These are phyloP conservation scores for Ctenoplectra terminalis DNA, from an alignment of 1,140 invertebrate genomes.

Conservation along the genomic window DNA sequence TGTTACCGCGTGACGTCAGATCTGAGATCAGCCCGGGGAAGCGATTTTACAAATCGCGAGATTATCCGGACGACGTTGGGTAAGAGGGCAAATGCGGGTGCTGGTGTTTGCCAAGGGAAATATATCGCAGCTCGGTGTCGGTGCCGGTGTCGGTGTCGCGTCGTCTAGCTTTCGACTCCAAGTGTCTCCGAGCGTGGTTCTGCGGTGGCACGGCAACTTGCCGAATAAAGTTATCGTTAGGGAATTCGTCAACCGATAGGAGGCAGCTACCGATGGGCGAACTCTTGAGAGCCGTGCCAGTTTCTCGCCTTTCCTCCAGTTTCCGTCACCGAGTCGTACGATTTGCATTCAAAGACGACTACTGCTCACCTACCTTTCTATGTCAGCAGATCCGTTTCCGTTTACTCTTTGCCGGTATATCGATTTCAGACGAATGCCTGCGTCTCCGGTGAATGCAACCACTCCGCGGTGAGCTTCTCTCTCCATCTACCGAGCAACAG, in stretches of 20 bases:
- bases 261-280: slow-evolving; percentile 39
- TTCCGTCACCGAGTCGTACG: slow-evolving; percentile 54
- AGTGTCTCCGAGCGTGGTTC: no score
- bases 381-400: slow-evolving; percentile 45
- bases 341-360: slow-evolving; percentile 69
- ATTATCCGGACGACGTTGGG: slow-evolving; percentile 27
- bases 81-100: neutral
- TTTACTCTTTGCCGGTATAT: slow-evolving; percentile 51
- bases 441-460: neutral
- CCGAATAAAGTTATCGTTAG: slow-evolving; percentile 74
- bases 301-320: slow-evolving; percentile 57
- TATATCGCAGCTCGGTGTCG: slow-evolving; percentile 12
- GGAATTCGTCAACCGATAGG: slow-evolving; percentile 72
- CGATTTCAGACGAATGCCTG: slow-evolving; percentile 44
- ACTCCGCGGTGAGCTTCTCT: neutral
- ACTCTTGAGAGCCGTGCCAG: slow-evolving; percentile 50
- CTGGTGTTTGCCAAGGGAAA: slow-evolving; percentile 40
- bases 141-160: no score
- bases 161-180: no score
- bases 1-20: slow-evolving; percentile 30
- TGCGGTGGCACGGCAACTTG: slow-evolving; percentile 60
- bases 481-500: neutral
- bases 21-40: slow-evolving; percentile 42
- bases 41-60: slow-evolving; percentile 47
- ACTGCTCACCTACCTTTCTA: slow-evolving; percentile 29